Evolutionary conservation across 2,888 invertebrate species (phyloP).

Genomic region (Chouioia cunea): DNA sequence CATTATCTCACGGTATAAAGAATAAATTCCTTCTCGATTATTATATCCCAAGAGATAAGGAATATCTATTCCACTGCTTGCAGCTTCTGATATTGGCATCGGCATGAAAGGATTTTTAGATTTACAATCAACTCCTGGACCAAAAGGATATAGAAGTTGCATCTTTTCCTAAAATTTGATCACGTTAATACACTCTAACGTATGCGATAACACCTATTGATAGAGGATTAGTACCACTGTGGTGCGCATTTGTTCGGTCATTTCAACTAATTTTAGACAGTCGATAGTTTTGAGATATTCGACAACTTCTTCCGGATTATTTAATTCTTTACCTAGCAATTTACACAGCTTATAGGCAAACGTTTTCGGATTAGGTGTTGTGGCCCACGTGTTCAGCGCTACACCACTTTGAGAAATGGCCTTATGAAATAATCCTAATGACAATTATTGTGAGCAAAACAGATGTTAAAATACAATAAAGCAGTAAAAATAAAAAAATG

Average conservation of each 20-base stretch:
- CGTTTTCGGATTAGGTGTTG: conserved; percentile 47
- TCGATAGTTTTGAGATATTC: conserved; percentile 52
- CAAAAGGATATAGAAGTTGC: conserved; percentile 46
- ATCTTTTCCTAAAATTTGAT: conserved; percentile 49
- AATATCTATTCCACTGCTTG: conserved; percentile 65
- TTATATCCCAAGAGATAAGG: conserved; percentile 71
- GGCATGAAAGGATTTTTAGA: conserved; percentile 55
- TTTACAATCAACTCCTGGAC: conserved; percentile 50
- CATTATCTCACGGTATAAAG: conserved; percentile 21
- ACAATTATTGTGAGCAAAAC: not conserved
- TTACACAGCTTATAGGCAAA: conserved; percentile 47
- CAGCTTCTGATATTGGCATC: conserved; percentile 59
- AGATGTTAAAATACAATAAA: not conserved
- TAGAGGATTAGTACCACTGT: conserved; percentile 39
- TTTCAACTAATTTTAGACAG: conserved; percentile 59
- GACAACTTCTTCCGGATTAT: conserved; percentile 52
- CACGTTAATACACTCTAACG: not conserved
- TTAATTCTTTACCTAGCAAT: conserved; percentile 51
- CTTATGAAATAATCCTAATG: conserved; percentile 59
- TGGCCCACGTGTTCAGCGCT: conserved; percentile 54
- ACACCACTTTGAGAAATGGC: conserved; percentile 58
- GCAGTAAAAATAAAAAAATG: not conserved
- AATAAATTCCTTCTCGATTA: conserved; percentile 68
- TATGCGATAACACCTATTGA: not conserved
- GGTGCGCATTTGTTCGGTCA: conserved; percentile 52